Conservation (phyloP, 2,888 invertebrate genomes). For the Branchellion lobata region DNA sequence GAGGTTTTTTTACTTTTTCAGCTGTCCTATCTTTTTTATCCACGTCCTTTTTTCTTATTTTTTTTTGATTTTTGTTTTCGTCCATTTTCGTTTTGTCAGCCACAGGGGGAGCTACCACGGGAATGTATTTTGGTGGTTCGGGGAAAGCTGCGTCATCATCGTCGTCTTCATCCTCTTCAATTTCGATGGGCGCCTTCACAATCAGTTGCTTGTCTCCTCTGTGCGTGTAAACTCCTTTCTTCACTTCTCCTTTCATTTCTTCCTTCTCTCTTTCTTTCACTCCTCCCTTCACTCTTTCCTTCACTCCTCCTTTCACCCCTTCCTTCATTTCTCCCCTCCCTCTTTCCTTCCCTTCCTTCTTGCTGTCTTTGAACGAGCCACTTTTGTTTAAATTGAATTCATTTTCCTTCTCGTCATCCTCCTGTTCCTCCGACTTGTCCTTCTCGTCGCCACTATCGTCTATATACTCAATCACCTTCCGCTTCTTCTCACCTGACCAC, state of each 20-base stretch:
- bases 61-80: not conserved
- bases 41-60: too few species aligned
- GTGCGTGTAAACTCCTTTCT: too few species aligned
- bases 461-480: not conserved
- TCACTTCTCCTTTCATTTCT: not conserved
- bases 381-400: too few species aligned
- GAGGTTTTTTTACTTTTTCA: not conserved
- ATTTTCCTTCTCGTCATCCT: not conserved
- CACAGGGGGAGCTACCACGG: not conserved
- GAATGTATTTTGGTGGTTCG: not conserved
- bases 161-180: not conserved
- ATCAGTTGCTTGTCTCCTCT: not conserved
- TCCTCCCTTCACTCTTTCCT: not conserved
- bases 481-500: not conserved
- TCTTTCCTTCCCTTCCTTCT: not conserved
- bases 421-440: not conserved
- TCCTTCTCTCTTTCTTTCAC: not conserved
- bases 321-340: not conserved
- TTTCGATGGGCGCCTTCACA: not conserved
- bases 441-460: not conserved
- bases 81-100: not conserved
- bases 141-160: slow-evolving; percentile 17
- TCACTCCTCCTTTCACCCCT: slow-evolving; percentile 9
- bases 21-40: not conserved
- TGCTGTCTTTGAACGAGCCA: too few species aligned